A percentile compares a stretch with the other conserved stretches of the same genome.
Conservation (phyloP, 1,140 invertebrate genomes). For the Zaprionus ornatus region DNA sequence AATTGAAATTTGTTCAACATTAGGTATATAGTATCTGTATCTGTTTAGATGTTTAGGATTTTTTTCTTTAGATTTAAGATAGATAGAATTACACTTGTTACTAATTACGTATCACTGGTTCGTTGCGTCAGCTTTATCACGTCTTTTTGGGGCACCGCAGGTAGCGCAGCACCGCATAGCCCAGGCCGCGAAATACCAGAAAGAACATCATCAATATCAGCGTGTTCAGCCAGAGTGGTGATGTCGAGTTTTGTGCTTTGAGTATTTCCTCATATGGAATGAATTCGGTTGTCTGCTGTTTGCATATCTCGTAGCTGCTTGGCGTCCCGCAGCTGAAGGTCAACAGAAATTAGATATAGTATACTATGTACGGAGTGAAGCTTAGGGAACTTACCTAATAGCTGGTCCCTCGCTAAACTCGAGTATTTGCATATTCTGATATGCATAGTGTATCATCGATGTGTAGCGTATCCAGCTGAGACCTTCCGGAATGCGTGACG, state of each 20-base stretch:
- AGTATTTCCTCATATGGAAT: constrained; percentile 90
- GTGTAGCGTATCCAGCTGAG: constrained; percentile 92
- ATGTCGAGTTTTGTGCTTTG: constrained; percentile 86
- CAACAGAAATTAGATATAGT: background rate
- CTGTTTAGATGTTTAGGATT: constrained; percentile 2
- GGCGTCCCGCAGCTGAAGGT: constrained; percentile 87
- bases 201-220: constrained; percentile 90
- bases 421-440: constrained; percentile 93
- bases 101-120: constrained; percentile 77
- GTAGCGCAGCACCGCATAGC: constrained; percentile 90
- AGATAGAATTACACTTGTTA: constrained; percentile 39
- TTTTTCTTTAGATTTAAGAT: constrained; percentile 12
- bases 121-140: constrained; percentile 76
- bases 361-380: background rate
- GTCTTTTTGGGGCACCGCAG: constrained; percentile 86
- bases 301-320: constrained; percentile 88
- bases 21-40: background rate
- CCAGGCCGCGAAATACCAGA: constrained; percentile 89
- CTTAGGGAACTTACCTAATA: constrained; percentile 85
- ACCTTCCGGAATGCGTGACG: constrained; percentile 91
- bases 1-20: constrained; percentile 65
- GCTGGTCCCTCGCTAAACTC: constrained; percentile 90
- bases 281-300: constrained; percentile 85
- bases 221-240: constrained; percentile 91
- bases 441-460: constrained; percentile 93